These are phyloP conservation scores for Catharus fuscescens DNA, from an alignment of 2,113 vertebrate species.

Conservation along the genomic window DNA sequence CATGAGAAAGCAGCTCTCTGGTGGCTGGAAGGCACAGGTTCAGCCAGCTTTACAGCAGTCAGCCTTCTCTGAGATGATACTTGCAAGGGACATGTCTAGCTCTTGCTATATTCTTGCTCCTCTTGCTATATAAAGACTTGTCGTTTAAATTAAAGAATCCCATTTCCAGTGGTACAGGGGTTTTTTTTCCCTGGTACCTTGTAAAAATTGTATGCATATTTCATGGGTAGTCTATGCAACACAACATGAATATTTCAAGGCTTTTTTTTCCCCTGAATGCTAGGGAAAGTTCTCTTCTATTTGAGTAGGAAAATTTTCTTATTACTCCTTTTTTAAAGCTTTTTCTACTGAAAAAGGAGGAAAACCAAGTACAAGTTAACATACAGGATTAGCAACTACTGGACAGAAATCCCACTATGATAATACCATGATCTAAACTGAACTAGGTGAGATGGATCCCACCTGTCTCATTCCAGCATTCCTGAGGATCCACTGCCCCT, in stretches of 20 bases:
- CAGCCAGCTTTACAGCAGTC: background rate
- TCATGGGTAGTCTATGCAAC: background rate
- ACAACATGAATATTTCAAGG: background rate
- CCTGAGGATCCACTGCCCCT: background rate
- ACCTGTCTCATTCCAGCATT: background rate
- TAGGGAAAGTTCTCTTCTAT: background rate
- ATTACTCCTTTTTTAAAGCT: background rate
- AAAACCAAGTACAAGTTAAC: background rate
- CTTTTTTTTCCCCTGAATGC: background rate
- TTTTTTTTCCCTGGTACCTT: background rate
- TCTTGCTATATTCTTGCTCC: background rate
- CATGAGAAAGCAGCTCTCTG: background rate
- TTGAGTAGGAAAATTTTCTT: background rate
- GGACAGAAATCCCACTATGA: background rate
- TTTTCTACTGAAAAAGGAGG: background rate
- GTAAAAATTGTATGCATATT: conserved; percentile 19
- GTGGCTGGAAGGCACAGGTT: background rate
- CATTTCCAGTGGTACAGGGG: background rate
- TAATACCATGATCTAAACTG: background rate
- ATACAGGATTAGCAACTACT: background rate
- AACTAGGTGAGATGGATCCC: background rate
- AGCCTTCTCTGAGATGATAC: background rate
- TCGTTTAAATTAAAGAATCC: background rate
- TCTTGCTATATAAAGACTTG: background rate
- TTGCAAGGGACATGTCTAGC: background rate